Percentiles rank a stretch among this genome's conserved stretches.
phyloP scores from a whole-genome alignment of 2,888 invertebrate genomes.

The Drosophila cracens region DNA sequence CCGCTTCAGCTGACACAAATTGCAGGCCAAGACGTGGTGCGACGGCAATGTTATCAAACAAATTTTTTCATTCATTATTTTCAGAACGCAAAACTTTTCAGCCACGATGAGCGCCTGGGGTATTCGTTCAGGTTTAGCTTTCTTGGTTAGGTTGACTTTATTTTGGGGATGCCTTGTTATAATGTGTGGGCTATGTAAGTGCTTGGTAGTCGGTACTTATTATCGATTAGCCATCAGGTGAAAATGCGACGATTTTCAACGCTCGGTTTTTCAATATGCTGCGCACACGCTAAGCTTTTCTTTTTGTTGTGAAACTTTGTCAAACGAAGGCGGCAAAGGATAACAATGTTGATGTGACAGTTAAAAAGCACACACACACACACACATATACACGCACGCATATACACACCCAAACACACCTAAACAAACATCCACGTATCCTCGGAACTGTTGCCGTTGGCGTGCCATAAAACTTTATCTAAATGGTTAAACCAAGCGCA shows the following conservation, averaged over 20 bases:
- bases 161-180: constrained; percentile 3
- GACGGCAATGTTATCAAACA: constrained; percentile 26
- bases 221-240: constrained; percentile 77
- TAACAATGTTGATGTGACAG: constrained; percentile 59
- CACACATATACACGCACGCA: constrained; percentile 1
- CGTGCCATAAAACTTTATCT: constrained; percentile 77
- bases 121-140: constrained; percentile 29
- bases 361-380: constrained; percentile 45
- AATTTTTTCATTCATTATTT: constrained; percentile 70
- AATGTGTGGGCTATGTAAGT: constrained; percentile 37
- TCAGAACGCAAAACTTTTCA: constrained; percentile 42
- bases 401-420: constrained; percentile 6
- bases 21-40: neutral
- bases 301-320: constrained; percentile 62
- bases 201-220: constrained; percentile 61
- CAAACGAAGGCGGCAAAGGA: constrained; percentile 64
- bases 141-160: neutral
- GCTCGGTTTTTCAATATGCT: constrained; percentile 65
- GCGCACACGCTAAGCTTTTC: constrained; percentile 60
- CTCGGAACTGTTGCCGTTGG: constrained; percentile 59
- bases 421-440: constrained; percentile 26
- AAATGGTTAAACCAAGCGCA: constrained; percentile 72
- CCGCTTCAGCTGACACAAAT: constrained; percentile 37
- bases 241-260: constrained; percentile 59
- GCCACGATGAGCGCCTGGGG: constrained; percentile 38